A percentile compares a stretch with the other conserved stretches of the same genome.
These are phyloP conservation scores for Drosophila micromelanica DNA, from an alignment of 1,140 invertebrate species.

Conservation along the genomic window DNA sequence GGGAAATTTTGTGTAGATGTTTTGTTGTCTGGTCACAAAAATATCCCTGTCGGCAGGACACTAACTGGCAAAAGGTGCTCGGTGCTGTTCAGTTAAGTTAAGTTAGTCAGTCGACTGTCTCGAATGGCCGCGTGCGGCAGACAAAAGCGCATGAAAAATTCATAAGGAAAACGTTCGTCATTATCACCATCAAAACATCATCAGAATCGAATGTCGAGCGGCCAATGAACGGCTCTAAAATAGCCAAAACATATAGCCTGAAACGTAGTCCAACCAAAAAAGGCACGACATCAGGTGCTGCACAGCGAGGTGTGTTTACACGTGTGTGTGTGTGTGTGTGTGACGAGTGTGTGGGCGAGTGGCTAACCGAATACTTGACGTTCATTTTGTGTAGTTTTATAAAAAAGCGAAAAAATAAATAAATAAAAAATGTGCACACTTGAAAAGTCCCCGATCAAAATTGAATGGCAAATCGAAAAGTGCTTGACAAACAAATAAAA, in stretches of 20 bases:
- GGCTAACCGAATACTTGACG: constrained; percentile 45
- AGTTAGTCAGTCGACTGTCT: constrained; percentile 68
- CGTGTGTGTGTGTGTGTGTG: constrained; percentile 28
- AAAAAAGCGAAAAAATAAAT: constrained; percentile 43
- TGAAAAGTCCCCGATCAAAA: constrained; percentile 32
- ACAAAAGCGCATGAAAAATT: constrained; percentile 82
- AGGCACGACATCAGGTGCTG: constrained; percentile 56
- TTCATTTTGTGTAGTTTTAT: constrained; percentile 55
- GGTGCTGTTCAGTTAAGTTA: constrained; percentile 50
- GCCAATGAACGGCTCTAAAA: constrained; percentile 50
- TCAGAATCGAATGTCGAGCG: constrained; percentile 31
- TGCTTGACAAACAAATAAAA: constrained; percentile 61
- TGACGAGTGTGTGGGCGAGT: constrained; percentile 19
- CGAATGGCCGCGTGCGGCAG: constrained; percentile 79
- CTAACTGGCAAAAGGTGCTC: constrained; percentile 71
- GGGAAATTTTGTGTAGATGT: constrained; percentile 51
- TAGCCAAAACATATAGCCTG: constrained; percentile 48
- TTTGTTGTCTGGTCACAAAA: neutral
- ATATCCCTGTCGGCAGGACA: constrained; percentile 21
- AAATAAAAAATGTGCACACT: constrained; percentile 12
- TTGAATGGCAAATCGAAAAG: constrained; percentile 72
- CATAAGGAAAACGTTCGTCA: constrained; percentile 51
- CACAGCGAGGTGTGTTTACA: constrained; percentile 60
- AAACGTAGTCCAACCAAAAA: constrained; percentile 36
- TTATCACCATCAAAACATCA: constrained; percentile 13